These are phyloP conservation scores for Oncorhynchus masou DNA, from an alignment of 2,113 vertebrate species.

Conservation along the genomic window DNA sequence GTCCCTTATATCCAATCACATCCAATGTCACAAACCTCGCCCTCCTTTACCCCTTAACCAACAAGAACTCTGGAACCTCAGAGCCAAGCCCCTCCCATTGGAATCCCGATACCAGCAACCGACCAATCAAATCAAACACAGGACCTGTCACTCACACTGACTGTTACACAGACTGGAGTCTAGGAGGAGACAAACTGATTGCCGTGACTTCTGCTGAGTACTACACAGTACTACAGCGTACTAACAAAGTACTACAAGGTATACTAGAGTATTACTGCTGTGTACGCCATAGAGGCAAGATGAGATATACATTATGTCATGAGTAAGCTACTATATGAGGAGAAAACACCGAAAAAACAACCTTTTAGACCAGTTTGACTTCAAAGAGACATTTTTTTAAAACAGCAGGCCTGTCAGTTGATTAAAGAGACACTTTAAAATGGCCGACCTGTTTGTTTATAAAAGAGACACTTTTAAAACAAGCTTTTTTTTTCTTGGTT, in stretches of 20 bases:
- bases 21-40: not conserved
- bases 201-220: constrained; percentile 81
- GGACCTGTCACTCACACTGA: constrained; percentile 91
- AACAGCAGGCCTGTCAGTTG: constrained; percentile 60
- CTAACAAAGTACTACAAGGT: constrained; percentile 38
- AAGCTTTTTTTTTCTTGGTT: constrained; percentile 91
- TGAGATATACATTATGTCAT: constrained; percentile 59
- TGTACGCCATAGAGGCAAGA: constrained; percentile 34
- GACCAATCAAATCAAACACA: constrained; percentile 83
- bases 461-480: constrained; percentile 76
- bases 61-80: constrained; percentile 56
- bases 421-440: constrained; percentile 74
- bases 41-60: constrained; percentile 11
- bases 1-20: constrained; percentile 51
- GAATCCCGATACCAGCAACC: constrained; percentile 85
- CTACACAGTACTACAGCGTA: constrained; percentile 64
- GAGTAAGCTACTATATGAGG: constrained; percentile 76
- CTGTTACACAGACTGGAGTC: constrained; percentile 93
- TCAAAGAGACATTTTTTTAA: constrained; percentile 45
- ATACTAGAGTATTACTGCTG: constrained; percentile 74
- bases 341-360: constrained; percentile 73
- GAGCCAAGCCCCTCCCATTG: constrained; percentile 54
- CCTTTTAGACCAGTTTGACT: constrained; percentile 56
- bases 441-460: constrained; percentile 86
- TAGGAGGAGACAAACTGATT: constrained; percentile 66